These are phyloP conservation scores for Mergus octosetaceus DNA, from an alignment of 2,797 vertebrate species.

Conservation along the genomic window DNA sequence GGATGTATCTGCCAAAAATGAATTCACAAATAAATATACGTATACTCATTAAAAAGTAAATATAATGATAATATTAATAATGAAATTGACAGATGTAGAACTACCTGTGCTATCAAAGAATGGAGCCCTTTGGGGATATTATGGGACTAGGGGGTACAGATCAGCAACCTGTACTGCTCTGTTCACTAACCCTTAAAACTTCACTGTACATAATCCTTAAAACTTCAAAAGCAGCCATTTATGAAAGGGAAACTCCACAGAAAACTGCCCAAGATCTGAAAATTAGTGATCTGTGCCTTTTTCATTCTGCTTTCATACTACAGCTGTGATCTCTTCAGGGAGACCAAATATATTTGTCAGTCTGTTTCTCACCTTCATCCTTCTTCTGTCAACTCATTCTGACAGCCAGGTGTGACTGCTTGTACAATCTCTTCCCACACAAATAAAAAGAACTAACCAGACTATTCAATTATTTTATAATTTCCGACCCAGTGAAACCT, in stretches of 20 bases:
- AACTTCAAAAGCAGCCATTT: neutral
- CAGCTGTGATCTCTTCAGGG: neutral
- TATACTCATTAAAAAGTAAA: neutral
- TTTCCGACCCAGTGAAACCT: neutral
- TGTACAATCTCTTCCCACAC: neutral
- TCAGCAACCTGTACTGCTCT: neutral
- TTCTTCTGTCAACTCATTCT: neutral
- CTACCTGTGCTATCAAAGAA: neutral
- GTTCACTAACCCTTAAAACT: neutral
- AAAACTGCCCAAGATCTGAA: neutral
- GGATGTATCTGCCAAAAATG: neutral
- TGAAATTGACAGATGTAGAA: neutral
- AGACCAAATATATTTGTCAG: neutral
- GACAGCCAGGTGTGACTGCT: neutral
- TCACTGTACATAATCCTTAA: neutral
- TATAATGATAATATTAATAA: neutral
- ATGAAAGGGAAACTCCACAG: neutral
- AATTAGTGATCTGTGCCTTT: neutral
- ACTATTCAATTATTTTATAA: neutral
- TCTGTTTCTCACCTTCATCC: neutral
- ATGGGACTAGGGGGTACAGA: neutral
- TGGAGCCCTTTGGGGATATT: accelerated
- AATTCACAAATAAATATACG: neutral
- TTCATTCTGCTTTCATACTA: neutral
- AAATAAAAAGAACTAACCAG: neutral